Evolutionary conservation across 2,797 vertebrate species (phyloP).

Genomic region (Silurus lanzhouensis): DNA sequence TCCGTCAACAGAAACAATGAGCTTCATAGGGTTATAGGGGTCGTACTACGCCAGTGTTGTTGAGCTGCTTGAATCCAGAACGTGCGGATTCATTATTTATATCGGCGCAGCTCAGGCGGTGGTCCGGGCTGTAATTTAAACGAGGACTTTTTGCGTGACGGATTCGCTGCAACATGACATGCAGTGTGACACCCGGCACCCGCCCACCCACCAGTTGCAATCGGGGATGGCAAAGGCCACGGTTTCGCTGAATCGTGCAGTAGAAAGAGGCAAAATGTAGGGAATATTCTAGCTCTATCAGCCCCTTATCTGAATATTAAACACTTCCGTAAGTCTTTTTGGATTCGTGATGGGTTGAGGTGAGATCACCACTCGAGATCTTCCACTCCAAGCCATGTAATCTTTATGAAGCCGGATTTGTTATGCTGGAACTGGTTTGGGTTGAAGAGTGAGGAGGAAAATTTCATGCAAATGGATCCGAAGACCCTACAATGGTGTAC

Average conservation of each 20-base stretch:
- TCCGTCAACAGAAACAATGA: not conserved
- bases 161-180: slow-evolving; percentile 3
- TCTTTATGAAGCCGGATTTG: too few relatives aligned
- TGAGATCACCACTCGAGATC: too few relatives aligned
- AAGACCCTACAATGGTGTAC: too few relatives aligned
- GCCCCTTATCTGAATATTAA: too few relatives aligned
- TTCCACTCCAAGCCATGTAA: too few relatives aligned
- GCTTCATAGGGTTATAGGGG: not conserved
- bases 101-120: not conserved
- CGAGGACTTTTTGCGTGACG: not conserved
- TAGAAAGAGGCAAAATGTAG: not conserved
- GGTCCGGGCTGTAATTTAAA: not conserved
- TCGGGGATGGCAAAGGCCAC: not conserved
- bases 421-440: too few relatives aligned
- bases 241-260: too few relatives aligned
- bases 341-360: too few relatives aligned
- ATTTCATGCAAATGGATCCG: too few relatives aligned
- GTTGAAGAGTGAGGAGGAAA: too few relatives aligned
- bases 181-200: not conserved
- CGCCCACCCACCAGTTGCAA: not conserved
- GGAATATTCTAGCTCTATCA: too few relatives aligned
- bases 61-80: not conserved
- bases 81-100: slow-evolving; percentile 1
- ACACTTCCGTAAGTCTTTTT: too few relatives aligned
- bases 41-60: not conserved